A percentile compares a stretch with the other conserved stretches of the same genome.
Evolutionary conservation across 2,888 invertebrate species (phyloP).

Genomic region (Trypoxylon attenuatum): DNA sequence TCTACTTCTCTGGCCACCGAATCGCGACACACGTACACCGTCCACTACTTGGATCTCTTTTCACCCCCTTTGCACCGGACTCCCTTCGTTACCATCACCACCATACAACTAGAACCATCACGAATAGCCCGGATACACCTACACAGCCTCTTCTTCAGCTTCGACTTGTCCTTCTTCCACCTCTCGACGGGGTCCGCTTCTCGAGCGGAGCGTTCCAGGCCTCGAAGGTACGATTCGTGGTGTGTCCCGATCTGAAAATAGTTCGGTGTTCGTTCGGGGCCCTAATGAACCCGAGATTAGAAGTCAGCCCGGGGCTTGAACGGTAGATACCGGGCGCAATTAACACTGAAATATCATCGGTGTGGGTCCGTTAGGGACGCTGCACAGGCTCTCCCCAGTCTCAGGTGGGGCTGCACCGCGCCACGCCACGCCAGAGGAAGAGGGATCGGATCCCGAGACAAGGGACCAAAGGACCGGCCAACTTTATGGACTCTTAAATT

Average conservation of each 20-base stretch:
- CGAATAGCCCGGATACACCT: too few species aligned
- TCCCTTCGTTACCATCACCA: too few species aligned
- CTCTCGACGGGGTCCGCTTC: constrained; percentile 9
- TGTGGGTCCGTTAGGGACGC: constrained; percentile 58
- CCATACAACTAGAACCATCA: too few species aligned
- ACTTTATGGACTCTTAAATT: constrained; percentile 62
- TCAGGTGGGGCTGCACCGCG: constrained; percentile 42
- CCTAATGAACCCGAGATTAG: constrained; percentile 72
- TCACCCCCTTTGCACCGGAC: constrained; percentile 14
- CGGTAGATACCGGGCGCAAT: constrained; percentile 69
- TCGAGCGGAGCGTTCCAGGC: constrained; percentile 20
- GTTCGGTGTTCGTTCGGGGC: constrained; percentile 55
- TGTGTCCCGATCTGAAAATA: constrained; percentile 59
- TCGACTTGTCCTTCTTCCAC: background rate
- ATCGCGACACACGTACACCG: constrained; percentile 27
- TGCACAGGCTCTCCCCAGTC: constrained; percentile 39
- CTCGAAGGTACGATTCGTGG: constrained; percentile 34
- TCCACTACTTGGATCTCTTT: constrained; percentile 3
- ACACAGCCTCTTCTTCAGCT: constrained; percentile 4
- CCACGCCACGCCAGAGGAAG: constrained; percentile 23
- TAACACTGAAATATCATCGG: constrained; percentile 72
- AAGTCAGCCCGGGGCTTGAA: constrained; percentile 58
- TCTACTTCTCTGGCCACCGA: background rate
- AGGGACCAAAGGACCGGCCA: constrained; percentile 56
- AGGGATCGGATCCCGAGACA: constrained; percentile 51